Conservation (phyloP, 2,797 vertebrate genomes). For the Girardinus metallicus region DNA sequence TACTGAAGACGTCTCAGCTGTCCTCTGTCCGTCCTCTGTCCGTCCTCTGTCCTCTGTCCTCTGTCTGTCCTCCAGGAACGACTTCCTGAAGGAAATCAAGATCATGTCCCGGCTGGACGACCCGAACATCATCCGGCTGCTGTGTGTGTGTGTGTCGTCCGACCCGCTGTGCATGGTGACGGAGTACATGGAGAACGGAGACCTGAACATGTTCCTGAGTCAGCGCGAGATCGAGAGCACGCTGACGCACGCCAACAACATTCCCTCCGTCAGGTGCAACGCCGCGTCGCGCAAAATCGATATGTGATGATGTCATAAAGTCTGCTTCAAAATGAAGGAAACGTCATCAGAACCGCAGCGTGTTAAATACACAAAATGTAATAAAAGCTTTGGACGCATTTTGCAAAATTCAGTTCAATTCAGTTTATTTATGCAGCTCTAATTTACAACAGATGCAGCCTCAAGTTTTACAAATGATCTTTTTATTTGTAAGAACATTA, state of each 20-base stretch:
- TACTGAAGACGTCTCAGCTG: not conserved
- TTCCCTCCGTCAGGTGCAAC: constrained; percentile 80
- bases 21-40: not conserved
- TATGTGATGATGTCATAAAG: too few species aligned
- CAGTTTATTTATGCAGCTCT: too few species aligned
- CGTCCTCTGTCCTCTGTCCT: too few species aligned
- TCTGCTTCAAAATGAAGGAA: too few species aligned
- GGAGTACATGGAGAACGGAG: constrained; percentile 83
- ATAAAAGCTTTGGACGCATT: too few species aligned
- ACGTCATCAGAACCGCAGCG: too few species aligned
- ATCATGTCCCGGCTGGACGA: constrained; percentile 89
- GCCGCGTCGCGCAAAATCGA: too few species aligned
- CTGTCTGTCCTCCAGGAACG: constrained; percentile 72
- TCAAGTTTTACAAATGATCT: too few species aligned
- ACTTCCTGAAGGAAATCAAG: constrained; percentile 91
- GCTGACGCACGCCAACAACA: constrained; percentile 82
- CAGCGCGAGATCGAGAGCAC: constrained; percentile 86
- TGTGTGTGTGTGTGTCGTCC: constrained; percentile 85
- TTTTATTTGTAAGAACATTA: too few species aligned
- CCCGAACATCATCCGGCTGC: constrained; percentile 89
- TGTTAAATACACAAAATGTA: too few species aligned
- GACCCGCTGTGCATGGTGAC: constrained; percentile 87
- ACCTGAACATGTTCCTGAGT: constrained; percentile 84
- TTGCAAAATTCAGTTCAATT: too few species aligned
- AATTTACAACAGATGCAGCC: too few species aligned